Conservation (phyloP, 2,797 vertebrate species). For the Huso huso region DNA sequence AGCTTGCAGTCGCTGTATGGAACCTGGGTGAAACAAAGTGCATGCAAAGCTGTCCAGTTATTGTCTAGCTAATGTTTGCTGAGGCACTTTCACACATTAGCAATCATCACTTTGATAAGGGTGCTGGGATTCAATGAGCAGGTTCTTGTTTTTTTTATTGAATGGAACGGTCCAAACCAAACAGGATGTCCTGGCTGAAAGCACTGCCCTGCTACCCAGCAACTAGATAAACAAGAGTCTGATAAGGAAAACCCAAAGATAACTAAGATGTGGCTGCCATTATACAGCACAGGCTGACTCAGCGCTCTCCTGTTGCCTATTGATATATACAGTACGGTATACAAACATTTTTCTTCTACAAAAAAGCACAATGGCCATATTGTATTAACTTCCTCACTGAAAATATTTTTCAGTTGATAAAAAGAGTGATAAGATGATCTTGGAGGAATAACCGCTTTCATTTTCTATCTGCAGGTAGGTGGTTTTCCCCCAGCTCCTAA, state of each 20-base stretch:
- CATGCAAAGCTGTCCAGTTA: constrained; percentile 60
- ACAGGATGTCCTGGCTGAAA: constrained; percentile 23
- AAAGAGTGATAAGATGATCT: background rate
- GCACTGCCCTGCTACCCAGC: background rate
- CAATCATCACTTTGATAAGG: constrained; percentile 39
- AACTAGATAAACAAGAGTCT: background rate
- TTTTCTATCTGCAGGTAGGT: constrained; percentile 40
- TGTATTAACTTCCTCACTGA: too few relatives aligned
- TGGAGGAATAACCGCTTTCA: background rate
- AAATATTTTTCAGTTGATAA: background rate
- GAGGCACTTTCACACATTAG: constrained; percentile 39
- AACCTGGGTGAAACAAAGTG: constrained; percentile 30
- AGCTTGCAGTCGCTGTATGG: constrained; percentile 52
- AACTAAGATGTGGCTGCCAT: background rate
- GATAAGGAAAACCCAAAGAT: background rate
- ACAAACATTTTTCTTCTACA: too few relatives aligned
- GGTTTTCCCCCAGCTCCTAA: constrained; percentile 48
- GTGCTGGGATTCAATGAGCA: constrained; percentile 9
- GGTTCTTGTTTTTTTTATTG: constrained; percentile 16
- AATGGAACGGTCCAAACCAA: constrained; percentile 21
- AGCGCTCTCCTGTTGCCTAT: too few relatives aligned
- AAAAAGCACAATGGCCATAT: too few relatives aligned
- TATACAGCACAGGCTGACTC: too few relatives aligned
- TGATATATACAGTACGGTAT: too few relatives aligned
- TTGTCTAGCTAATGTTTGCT: constrained; percentile 48